Evolutionary conservation across 2,113 vertebrate species (phyloP).

Genomic region (Rana temporaria): DNA sequence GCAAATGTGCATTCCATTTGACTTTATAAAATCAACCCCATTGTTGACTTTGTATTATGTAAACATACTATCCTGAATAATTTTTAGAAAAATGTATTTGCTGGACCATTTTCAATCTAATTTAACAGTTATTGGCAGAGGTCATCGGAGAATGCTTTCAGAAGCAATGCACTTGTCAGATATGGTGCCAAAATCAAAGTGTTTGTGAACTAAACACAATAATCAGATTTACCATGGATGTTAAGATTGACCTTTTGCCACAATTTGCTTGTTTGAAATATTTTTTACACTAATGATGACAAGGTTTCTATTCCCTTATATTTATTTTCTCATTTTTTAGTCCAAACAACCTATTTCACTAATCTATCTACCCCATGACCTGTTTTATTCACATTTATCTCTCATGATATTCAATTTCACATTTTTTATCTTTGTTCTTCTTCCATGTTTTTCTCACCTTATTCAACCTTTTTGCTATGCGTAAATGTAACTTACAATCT

Average conservation of each 20-base stretch:
- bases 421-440: neutral
- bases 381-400: neutral
- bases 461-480: neutral
- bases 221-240: constrained; percentile 11
- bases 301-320: neutral
- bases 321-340: neutral
- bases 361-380: neutral
- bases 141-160: neutral
- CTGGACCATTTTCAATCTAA: constrained; percentile 16
- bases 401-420: neutral
- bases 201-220: neutral
- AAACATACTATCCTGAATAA: neutral
- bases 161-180: constrained; percentile 1
- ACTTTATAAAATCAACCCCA: too few relatives aligned
- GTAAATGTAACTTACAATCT: neutral
- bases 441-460: neutral
- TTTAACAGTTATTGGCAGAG: constrained; percentile 20
- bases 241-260: constrained; percentile 9
- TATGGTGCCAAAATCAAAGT: constrained; percentile 11
- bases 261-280: neutral
- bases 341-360: neutral
- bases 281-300: constrained; percentile 22
- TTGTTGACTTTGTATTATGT: neutral
- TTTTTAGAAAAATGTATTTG: neutral
- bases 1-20: too few relatives aligned